Conservation (phyloP, 2,113 vertebrate species). For the Burhinus bistriatus region DNA sequence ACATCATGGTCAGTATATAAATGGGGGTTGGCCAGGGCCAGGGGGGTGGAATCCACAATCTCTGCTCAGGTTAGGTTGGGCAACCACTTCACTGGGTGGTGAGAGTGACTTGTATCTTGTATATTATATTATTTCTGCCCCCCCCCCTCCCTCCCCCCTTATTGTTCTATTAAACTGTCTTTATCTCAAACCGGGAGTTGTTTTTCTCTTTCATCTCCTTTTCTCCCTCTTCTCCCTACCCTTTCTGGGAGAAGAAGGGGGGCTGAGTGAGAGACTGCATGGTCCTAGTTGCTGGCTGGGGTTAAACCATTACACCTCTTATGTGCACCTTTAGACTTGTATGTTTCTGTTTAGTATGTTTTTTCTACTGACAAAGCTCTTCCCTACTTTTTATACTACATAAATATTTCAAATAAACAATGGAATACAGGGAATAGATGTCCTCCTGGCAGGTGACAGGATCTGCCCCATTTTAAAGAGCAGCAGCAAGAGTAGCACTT, state of each 20-base stretch:
- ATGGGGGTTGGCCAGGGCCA: not conserved
- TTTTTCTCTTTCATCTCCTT: not conserved
- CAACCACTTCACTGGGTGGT: not conserved
- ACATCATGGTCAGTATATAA: not conserved
- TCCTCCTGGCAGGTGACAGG: not conserved
- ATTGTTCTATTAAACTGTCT: not conserved
- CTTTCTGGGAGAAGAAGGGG: not conserved
- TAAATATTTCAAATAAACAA: not conserved
- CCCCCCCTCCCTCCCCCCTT: too few relatives aligned
- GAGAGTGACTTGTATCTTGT: not conserved
- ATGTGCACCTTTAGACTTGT: not conserved
- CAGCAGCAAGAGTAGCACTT: not conserved
- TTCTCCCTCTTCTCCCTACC: not conserved
- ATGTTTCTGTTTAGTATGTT: not conserved
- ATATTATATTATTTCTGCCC: not conserved
- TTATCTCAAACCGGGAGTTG: not conserved
- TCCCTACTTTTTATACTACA: not conserved
- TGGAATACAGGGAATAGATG: not conserved
- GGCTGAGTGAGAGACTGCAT: not conserved
- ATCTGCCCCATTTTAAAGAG: not conserved
- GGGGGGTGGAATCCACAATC: not conserved
- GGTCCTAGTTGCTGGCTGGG: not conserved
- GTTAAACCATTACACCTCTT: not conserved
- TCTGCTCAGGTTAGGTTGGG: not conserved
- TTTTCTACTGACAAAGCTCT: not conserved